These are phyloP conservation scores for Aphis craccivora DNA, from an alignment of 1,140 invertebrate genomes.

Conservation along the genomic window DNA sequence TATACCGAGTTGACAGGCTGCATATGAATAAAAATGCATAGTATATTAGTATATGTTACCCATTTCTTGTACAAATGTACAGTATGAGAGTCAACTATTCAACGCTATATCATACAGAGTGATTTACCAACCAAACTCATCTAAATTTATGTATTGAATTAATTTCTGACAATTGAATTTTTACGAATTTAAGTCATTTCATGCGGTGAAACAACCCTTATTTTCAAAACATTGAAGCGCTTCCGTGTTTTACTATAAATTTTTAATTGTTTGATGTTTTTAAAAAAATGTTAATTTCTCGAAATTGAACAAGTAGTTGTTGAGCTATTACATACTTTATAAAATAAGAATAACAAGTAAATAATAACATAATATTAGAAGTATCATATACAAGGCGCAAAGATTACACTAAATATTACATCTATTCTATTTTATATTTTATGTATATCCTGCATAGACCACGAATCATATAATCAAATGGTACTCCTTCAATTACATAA, in stretches of 20 bases:
- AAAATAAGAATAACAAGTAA: neutral
- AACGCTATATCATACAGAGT: neutral
- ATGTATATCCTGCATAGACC: neutral
- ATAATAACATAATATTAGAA: neutral
- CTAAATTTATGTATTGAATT: no score
- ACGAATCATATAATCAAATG: neutral
- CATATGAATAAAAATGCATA: neutral
- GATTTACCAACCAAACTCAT: neutral
- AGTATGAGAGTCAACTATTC: neutral
- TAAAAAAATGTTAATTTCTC: neutral
- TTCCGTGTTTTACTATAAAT: neutral
- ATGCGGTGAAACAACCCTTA: neutral
- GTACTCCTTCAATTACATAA: neutral
- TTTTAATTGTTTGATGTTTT: neutral
- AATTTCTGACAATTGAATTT: no score
- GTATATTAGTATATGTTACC: neutral
- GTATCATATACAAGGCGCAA: no score
- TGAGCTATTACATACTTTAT: neutral
- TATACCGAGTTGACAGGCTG: neutral
- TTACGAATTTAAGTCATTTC: neutral
- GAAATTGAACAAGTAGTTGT: neutral
- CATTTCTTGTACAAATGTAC: neutral
- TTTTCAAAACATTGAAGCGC: neutral
- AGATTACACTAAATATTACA: neutral
- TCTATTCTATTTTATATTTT: neutral